Percentiles rank a stretch among this genome's conserved stretches.
Evolutionary conservation across 2,888 invertebrate species (phyloP).

Genomic region (Malacosoma neustria): DNA sequence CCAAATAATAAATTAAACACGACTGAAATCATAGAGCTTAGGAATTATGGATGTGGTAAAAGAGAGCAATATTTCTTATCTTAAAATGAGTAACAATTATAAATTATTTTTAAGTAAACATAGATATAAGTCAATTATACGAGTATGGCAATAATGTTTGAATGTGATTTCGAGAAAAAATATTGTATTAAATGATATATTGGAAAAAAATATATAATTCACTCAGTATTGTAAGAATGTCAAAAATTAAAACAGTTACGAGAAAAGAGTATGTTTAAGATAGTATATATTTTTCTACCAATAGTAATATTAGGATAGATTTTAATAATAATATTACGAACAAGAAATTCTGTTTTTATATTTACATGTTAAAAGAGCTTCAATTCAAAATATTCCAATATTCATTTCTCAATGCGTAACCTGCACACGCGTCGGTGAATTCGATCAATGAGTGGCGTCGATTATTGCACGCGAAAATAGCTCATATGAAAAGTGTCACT

Average conservation of each 20-base stretch:
- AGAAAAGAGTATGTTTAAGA: too few relatives aligned
- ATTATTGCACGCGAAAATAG: too few relatives aligned
- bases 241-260: neutral
- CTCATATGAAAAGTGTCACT: too few relatives aligned
- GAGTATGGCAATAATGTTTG: slow-evolving; percentile 46
- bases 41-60: slow-evolving; percentile 11
- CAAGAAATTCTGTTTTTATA: too few relatives aligned
- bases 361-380: too few relatives aligned
- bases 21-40: slow-evolving; percentile 38
- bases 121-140: slow-evolving; percentile 44
- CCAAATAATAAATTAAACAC: slow-evolving; percentile 3
- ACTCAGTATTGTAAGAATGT: slow-evolving; percentile 1
- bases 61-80: neutral
- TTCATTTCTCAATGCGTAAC: too few relatives aligned
- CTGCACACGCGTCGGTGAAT: too few relatives aligned
- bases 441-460: too few relatives aligned
- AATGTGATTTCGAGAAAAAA: slow-evolving; percentile 36
- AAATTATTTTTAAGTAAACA: slow-evolving; percentile 11
- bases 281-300: neutral
- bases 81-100: slow-evolving; percentile 1
- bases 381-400: too few relatives aligned
- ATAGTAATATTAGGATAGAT: too few relatives aligned
- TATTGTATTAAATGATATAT: neutral
- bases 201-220: slow-evolving; percentile 6
- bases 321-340: too few relatives aligned